These are phyloP conservation scores for Scomber colias DNA, from an alignment of 2,113 vertebrate genomes.

Conservation along the genomic window DNA sequence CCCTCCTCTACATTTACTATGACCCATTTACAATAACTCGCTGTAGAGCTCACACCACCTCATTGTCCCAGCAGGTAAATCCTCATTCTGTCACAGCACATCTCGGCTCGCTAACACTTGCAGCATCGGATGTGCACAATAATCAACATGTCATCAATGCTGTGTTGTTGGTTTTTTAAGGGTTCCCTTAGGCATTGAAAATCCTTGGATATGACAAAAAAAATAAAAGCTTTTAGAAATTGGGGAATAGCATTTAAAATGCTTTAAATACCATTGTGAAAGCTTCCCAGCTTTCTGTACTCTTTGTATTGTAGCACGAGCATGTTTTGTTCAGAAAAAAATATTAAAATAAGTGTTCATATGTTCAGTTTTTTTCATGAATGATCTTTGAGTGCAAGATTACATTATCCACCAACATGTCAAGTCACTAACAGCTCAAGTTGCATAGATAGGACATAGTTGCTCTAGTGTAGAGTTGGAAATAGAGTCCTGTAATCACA, in stretches of 20 bases:
- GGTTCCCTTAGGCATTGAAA: not conserved
- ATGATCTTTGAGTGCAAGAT: too few species aligned
- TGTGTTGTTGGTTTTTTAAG: constrained; percentile 7
- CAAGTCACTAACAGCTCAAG: not conserved
- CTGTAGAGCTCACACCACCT: constrained; percentile 4
- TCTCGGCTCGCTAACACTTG: constrained; percentile 24
- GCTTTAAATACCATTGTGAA: not conserved
- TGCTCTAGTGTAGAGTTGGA: too few species aligned
- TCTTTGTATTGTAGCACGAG: not conserved
- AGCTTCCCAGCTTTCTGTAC: not conserved
- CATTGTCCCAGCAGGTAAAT: constrained; percentile 52
- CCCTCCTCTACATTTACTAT: constrained; percentile 19
- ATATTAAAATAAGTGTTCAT: not conserved
- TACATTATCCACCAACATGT: not conserved
- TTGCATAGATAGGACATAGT: not conserved
- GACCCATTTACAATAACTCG: constrained; percentile 45
- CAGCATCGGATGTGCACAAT: constrained; percentile 35
- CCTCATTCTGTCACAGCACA: constrained; percentile 67
- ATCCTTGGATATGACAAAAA: not conserved
- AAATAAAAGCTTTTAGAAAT: not conserved
- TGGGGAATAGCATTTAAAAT: not conserved
- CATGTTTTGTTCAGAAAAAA: not conserved
- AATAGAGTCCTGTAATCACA: too few species aligned
- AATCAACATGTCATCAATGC: constrained; percentile 35
- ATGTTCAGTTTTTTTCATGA: not conserved